Evolutionary conservation across 2,888 invertebrate genomes (phyloP).

Genomic region (Bellardia bayeri): DNA sequence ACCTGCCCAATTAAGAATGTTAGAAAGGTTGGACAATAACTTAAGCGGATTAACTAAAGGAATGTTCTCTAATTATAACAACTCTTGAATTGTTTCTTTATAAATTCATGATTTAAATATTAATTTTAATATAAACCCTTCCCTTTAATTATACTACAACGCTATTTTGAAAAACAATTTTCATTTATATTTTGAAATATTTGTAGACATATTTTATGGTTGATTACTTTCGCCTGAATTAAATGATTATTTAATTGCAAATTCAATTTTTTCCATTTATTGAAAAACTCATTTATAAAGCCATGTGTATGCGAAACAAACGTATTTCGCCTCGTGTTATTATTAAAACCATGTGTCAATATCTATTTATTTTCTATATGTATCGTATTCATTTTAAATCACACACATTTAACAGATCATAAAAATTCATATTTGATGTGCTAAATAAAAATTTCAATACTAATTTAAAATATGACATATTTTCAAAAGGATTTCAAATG

Average conservation of each 20-base stretch:
- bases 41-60: no score
- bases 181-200: not conserved
- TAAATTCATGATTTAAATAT: no score
- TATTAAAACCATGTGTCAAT: constrained; percentile 56
- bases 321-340: not conserved
- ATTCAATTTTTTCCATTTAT: not conserved
- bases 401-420: constrained; percentile 61
- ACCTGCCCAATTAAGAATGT: no score
- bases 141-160: no score
- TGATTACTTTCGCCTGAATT: constrained; percentile 11
- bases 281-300: constrained; percentile 1
- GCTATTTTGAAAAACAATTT: not conserved
- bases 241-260: constrained; percentile 42
- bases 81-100: no score
- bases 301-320: not conserved
- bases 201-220: constrained; percentile 3
- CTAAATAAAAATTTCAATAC: constrained; percentile 45
- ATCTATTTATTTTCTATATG: not conserved
- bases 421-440: constrained; percentile 42
- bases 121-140: no score
- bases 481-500: constrained; percentile 11
- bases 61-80: no score
- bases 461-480: constrained; percentile 32
- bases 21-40: no score
- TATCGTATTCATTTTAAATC: constrained; percentile 25